These are phyloP conservation scores for Drosophila prolongata DNA, from an alignment of 2,888 invertebrate genomes.

Conservation along the genomic window DNA sequence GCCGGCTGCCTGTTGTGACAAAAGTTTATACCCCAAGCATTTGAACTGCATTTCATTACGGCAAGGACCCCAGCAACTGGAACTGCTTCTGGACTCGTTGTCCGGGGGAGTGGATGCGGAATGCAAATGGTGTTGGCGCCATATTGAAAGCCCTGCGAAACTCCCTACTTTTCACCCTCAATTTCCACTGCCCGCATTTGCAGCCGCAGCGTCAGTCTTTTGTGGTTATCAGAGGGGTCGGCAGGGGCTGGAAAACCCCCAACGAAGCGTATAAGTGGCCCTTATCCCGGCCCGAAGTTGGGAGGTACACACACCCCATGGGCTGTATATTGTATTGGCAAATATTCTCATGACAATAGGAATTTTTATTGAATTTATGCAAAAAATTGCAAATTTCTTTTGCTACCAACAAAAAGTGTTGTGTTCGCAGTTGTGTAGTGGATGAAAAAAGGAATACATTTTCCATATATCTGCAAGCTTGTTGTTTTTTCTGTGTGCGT, in stretches of 20 bases:
- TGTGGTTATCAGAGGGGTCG: conserved; percentile 45
- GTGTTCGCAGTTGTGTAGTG: conserved; percentile 18
- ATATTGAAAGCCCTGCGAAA: conserved; percentile 70
- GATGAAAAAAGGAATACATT: conserved; percentile 22
- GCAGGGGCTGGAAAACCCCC: conserved; percentile 36
- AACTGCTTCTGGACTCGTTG: conserved; percentile 27
- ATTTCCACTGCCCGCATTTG: conserved; percentile 38
- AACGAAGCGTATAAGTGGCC: conserved; percentile 78
- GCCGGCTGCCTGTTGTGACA: conserved; percentile 57
- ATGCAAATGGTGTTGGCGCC: conserved; percentile 78
- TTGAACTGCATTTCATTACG: conserved; percentile 79
- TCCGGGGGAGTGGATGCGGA: conserved; percentile 24
- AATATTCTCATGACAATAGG: conserved; percentile 79
- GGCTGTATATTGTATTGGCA: conserved; percentile 68
- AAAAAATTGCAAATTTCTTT: conserved; percentile 77
- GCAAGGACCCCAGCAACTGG: conserved; percentile 38
- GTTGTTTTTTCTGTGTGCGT: conserved; percentile 17
- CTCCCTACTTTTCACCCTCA: conserved; percentile 7
- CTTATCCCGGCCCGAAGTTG: conserved; percentile 61
- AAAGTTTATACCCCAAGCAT: conserved; percentile 76
- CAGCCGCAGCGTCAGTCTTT: conserved; percentile 71
- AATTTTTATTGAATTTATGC: conserved; percentile 81
- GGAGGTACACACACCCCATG: conserved; percentile 4
- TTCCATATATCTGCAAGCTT: conserved; percentile 26
- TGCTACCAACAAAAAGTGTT: conserved; percentile 47